Evolutionary conservation across 2,797 vertebrate genomes (phyloP), one percentile per base, ranked within the genome.

Genomic region (Anguilla pacifica): DNA sequence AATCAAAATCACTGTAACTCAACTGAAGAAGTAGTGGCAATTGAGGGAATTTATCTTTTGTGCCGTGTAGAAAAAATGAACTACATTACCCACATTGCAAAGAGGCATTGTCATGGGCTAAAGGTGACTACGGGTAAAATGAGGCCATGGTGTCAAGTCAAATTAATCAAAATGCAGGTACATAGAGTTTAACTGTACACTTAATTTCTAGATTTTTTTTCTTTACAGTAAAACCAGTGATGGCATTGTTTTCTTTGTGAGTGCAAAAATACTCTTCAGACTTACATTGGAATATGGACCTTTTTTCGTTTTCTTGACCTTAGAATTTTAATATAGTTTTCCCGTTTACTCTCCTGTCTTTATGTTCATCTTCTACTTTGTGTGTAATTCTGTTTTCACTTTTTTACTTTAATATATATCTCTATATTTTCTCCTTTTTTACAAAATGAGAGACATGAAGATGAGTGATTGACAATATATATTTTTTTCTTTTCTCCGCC

Each of bases 391-490:
- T 91, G 90, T 93, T 90, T 93, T 95, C 86, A 87, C 92, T 95
- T 90, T 85, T 82, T 89, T 90, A 89, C 55, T 87, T 95, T 94
- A 94, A 95, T 96, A 96, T 91, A 93, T 96, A 95, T 96, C 87
- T 92, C 93, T 96, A 94, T 96, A 95, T 93, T 94, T 93, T 95
- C 85, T 74, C 2, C 91, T 83, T 92, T 95, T 92, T 96, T 96
- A 97, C 96, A 97, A 96, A 96, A 97, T 96, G 96, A 97, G 95
- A 95, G 92, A 95, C 91, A 95, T 95, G 95, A 96, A 95, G 95
- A 96, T 96, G 96, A 96, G 96, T 95, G 93, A 95, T 95, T 95
- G 95, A 96, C 95, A 95, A 95, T 96, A 96, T 96, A 96, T 95
- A 94, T 94, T 94, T 93, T 92, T 95, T 95, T 95, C 90, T 94